Evolutionary conservation across 2,888 invertebrate genomes (phyloP), one percentile per base, ranked within the genome.

Genomic region (Harpalus rubripes): DNA sequence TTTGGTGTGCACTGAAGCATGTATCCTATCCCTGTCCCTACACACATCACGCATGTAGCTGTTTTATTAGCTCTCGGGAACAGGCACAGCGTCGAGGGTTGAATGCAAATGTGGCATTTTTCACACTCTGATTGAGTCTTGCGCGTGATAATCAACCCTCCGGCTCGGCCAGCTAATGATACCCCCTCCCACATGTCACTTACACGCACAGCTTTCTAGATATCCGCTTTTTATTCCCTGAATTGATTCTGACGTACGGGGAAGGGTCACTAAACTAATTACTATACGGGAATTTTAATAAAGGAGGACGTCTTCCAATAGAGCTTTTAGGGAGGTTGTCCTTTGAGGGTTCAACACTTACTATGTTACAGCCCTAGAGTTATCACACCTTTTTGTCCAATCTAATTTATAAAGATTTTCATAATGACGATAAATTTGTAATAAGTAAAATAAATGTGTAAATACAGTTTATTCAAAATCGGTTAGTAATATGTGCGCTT

Each of bases 71-170:
- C 44, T 83, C 59, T 61, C 59, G 72, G 58, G 79, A 32, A 32
- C 83, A 59, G 59, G 22, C 39, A 22, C 63, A 78, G 10, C 44
- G 44, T 12, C 84, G 84, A 85, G 85, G 85, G 85, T 72, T 80
- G 80, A 80, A 85, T 85, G 85, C 85, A 85, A 85, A 85, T 85
- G 85, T 80, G 80, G 80, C 72, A 85, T 85, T 85, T 85, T 85
- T 85, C 79, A 85, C 85, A 85, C 85, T 72, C 85, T 80, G 80
- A 85, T 85, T 85, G 85, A 79, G 80, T 85, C 79, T 80, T 78
- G 80, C 85, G 65, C 41, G 80, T 59, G 85, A 85, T 79, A 85
- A 85, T 80, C 80, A 85, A 68, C 85, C 85, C 84, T 81, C 65
- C 84, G 61, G 44, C 78, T 61, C 72, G 26, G 59, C 44, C 56